phyloP scores from a whole-genome alignment of 2,113 vertebrate genomes.

The Castor canadensis region DNA sequence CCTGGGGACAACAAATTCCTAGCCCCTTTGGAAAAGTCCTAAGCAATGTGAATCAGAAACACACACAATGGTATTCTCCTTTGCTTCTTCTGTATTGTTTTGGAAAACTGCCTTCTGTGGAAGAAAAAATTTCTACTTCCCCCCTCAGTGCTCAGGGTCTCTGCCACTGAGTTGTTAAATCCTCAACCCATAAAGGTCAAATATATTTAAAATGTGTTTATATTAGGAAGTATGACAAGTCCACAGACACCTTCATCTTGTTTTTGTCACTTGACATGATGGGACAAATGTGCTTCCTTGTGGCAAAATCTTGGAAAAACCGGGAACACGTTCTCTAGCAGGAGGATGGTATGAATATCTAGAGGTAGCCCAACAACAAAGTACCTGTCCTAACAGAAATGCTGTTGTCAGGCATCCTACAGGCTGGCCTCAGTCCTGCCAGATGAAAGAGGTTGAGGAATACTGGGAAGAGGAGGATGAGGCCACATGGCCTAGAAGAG shows the following conservation, averaged over 20 bases:
- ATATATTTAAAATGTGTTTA: neutral
- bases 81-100: neutral
- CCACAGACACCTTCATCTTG: neutral
- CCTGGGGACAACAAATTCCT: neutral
- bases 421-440: neutral
- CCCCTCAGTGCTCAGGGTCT: neutral
- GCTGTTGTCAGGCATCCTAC: neutral
- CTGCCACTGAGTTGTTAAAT: neutral
- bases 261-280: neutral
- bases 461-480: neutral
- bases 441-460: neutral
- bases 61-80: neutral
- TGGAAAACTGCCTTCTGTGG: neutral
- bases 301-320: too few relatives aligned
- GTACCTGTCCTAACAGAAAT: neutral
- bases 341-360: neutral
- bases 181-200: neutral
- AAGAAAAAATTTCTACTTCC: neutral
- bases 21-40: neutral
- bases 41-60: neutral
- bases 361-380: neutral
- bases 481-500: neutral
- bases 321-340: too few relatives aligned
- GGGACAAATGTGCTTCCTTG: neutral
- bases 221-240: neutral